Base-by-base conservation (phyloP, 2,113 vertebrate genomes). In the Pelecanus crispus region DNA sequence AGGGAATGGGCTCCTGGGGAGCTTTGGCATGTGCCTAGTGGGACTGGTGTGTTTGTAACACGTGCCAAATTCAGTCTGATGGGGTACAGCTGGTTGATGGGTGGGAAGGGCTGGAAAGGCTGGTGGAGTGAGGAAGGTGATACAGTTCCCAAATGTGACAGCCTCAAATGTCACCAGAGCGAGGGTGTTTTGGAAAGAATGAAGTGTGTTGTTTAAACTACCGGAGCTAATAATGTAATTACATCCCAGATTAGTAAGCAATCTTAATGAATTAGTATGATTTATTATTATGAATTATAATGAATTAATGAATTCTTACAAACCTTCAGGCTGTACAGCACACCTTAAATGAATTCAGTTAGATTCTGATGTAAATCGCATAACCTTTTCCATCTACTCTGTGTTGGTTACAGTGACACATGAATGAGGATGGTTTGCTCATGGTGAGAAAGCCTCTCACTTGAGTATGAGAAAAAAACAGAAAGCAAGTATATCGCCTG, bases 21-120 rank as follows among this genome's bases (percentile, higher is more conserved):
- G 11, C 5, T 68, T 50, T 55, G 45, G 12, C 36, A 9, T 1
- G 2, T 49, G 12, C 20, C 4, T 6, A 0, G 1, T 44, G 65
- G 36, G 42, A 62, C 38, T 32, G 45, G 5, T 59, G 49, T 59
- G 59, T n/a, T 61, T 10, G 1, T 36, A 52, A 3, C 13, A 4
- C 72, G 78, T 4, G 0, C 17, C 34, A 67, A 21, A 26, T n/a
- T 36, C 42, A 61, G 31, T 45, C 47, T 52, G 13, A 9, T 38
- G 55, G 32, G 36, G 10, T 25, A 38, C 17, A 88, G 53, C 20
- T 77, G 73, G 10, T 52, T 89, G 28, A 13, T 1, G 31, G 18
- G 19, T 36, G 21, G 26, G 11, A 56, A 47, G 68, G 40, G 8
- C 8, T 59, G n/a, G 13, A 49, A 63, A 65, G 3, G 25, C 26